These are phyloP conservation scores for Electrona antarctica DNA, from an alignment of 2,113 vertebrate species.

Conservation along the genomic window DNA sequence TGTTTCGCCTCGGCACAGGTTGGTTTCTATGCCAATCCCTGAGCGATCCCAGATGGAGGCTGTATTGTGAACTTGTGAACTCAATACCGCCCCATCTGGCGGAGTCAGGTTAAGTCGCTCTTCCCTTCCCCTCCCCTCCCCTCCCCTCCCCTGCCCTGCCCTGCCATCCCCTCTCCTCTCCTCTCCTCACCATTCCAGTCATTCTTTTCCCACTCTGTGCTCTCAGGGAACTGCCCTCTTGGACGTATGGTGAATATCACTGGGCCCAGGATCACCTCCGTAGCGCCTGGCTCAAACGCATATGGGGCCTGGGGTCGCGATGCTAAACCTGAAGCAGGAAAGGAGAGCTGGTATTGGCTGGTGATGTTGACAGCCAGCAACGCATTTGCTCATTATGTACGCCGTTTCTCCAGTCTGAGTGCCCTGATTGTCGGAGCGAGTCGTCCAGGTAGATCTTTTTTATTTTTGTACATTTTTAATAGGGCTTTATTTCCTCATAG, in stretches of 20 bases:
- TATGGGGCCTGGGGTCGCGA: slow-evolving; percentile 80
- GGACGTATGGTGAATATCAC: slow-evolving; percentile 62
- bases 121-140: background rate
- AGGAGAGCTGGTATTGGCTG: slow-evolving; percentile 75
- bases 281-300: slow-evolving; percentile 62
- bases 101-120: background rate
- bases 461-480: background rate
- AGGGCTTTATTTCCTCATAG: no score
- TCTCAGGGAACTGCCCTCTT: slow-evolving; percentile 68
- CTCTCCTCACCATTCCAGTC: background rate
- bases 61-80: no score
- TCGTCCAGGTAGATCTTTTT: slow-evolving; percentile 34
- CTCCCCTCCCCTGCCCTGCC: background rate
- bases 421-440: slow-evolving; percentile 65
- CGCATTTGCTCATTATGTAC: slow-evolving; percentile 60
- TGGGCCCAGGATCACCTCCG: slow-evolving; percentile 54
- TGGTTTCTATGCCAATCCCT: no score
- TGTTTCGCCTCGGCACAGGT: no score
- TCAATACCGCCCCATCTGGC: no score
- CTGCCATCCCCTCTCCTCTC: background rate
- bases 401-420: slow-evolving; percentile 68
- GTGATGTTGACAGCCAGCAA: slow-evolving; percentile 70
- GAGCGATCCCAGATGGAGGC: no score
- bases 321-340: slow-evolving; percentile 70
- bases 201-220: background rate